Evolutionary conservation across 2,888 invertebrate species (phyloP).

Genomic region (Capitulum mitella): DNA sequence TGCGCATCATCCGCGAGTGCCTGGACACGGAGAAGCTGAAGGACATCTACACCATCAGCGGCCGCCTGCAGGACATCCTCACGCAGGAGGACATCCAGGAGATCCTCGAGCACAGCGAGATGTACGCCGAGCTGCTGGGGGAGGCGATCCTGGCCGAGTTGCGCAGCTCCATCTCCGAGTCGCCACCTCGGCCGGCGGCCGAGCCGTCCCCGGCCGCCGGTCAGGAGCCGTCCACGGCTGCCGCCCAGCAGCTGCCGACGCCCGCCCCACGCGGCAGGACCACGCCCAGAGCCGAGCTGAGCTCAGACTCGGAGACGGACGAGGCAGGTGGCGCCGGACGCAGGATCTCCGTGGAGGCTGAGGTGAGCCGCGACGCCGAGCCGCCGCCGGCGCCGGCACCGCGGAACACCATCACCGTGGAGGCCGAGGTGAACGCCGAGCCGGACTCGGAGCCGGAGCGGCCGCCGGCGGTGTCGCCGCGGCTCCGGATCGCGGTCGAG

Average conservation of each 20-base stretch:
- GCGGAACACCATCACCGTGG: background rate
- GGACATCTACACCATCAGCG: conserved; percentile 41
- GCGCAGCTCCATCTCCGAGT: conserved; percentile 36
- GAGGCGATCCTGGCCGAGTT: conserved; percentile 40
- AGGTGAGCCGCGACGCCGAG: background rate
- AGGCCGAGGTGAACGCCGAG: background rate
- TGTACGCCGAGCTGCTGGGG: conserved; percentile 39
- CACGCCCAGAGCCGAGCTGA: background rate
- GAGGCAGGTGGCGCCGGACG: too few species aligned
- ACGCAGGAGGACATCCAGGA: conserved; percentile 41
- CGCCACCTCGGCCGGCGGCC: conserved; percentile 21
- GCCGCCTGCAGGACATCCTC: conserved; percentile 41
- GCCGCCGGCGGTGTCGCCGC: background rate
- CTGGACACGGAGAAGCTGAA: conserved; percentile 39
- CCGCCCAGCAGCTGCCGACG: background rate
- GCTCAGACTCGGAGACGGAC: background rate
- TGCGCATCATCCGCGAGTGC: conserved; percentile 37
- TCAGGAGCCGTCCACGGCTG: background rate
- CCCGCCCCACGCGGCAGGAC: background rate
- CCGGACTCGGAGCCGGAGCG: background rate
- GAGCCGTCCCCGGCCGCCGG: background rate
- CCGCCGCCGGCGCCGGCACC: background rate
- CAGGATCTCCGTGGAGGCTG: too few species aligned
- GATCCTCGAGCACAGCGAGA: conserved; percentile 41
- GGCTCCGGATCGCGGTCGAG: background rate